These are phyloP conservation scores for Prosapia bicincta DNA, from an alignment of 2,888 invertebrate species.

Conservation along the genomic window DNA sequence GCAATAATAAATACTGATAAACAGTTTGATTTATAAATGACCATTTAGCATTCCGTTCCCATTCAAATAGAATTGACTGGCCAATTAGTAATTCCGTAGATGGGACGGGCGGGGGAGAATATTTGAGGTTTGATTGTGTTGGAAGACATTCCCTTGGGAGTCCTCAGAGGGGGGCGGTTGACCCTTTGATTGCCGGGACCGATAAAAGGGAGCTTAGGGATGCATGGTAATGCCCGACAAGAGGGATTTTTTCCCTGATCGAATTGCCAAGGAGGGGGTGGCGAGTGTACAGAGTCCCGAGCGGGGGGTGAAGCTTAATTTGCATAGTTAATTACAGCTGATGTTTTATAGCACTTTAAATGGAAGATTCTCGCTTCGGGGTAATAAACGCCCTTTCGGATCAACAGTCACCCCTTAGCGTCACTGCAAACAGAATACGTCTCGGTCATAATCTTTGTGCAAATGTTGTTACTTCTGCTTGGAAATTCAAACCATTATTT, in stretches of 20 bases:
- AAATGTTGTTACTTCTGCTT: neutral
- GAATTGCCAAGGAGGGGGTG: neutral
- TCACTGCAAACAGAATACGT: neutral
- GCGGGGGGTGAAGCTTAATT: neutral
- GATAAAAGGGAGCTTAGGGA: neutral
- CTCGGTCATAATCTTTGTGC: neutral
- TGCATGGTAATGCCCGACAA: neutral
- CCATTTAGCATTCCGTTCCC: neutral
- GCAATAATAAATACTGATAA: too few relatives aligned
- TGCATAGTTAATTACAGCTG: neutral
- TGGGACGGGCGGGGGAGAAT: neutral
- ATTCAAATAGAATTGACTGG: neutral
- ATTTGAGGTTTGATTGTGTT: conserved; percentile 2
- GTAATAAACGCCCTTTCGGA: neutral
- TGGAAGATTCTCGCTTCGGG: neutral
- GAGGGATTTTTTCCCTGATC: neutral
- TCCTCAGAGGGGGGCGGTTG: neutral
- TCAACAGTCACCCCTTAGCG: neutral
- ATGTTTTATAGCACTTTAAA: neutral
- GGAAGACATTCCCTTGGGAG: neutral
- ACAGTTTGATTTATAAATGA: neutral
- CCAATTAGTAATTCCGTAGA: neutral
- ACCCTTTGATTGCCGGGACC: neutral
- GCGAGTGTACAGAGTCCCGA: neutral
- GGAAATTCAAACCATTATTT: neutral